Evolutionary conservation across 2,797 vertebrate species (phyloP).

Genomic region (Atherinosoma microstoma): DNA sequence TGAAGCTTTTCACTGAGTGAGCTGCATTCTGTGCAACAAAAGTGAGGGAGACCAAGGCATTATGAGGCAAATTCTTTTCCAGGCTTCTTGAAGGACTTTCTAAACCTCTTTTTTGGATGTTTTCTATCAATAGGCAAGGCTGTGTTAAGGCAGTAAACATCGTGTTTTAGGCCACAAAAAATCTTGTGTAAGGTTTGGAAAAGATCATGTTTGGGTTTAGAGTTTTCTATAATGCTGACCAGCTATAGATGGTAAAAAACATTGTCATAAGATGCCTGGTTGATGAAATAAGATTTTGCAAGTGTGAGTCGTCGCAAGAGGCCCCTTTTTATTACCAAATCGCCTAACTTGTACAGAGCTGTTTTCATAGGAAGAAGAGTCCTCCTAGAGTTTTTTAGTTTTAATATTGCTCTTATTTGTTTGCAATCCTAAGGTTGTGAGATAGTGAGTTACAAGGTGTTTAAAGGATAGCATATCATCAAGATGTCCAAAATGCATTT

Average conservation of each 20-base stretch:
- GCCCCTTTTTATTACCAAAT: not conserved
- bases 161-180: no score
- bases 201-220: not conserved
- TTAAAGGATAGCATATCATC: not conserved
- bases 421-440: not conserved
- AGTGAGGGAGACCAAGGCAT: not conserved
- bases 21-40: not conserved
- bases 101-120: no score
- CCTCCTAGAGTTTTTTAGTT: not conserved
- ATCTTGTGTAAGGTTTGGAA: not conserved
- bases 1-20: slow-evolving; percentile 6
- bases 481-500: not conserved
- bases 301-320: not conserved
- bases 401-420: not conserved
- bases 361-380: not conserved
- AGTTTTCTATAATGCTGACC: not conserved
- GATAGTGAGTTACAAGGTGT: not conserved
- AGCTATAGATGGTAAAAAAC: not conserved
- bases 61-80: no score
- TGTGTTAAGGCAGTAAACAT: no score
- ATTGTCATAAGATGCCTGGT: not conserved
- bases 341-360: not conserved
- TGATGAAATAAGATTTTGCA: not conserved
- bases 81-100: no score
- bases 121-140: no score